Evolutionary conservation across 2,113 vertebrate genomes (phyloP), one percentile per base, ranked within the genome.

Genomic region (Xerus inauris): DNA sequence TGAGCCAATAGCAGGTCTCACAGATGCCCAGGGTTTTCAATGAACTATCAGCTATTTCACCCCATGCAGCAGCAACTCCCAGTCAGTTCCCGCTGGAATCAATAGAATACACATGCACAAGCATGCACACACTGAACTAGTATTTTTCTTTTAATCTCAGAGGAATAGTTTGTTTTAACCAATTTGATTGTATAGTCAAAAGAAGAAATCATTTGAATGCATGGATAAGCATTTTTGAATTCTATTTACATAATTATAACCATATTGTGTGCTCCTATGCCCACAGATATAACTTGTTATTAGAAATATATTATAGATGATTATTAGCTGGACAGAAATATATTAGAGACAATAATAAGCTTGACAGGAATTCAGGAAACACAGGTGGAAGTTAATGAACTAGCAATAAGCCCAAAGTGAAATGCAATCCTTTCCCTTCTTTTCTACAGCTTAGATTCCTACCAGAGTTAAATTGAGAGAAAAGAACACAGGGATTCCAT

Each of bases 11-110:
- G 47, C 8, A 77, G 22, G 19, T 77, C 1, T 76, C 8, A 47
- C 1, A 2, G 67, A 3, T 20, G 3, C 9, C 6, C 16, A 28
- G 9, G 10, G 0, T 71, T 67, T 45, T 40, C 26, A 14, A 2
- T 13, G 12, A 9, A 47, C 26, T 32, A 35, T 82, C 42, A 76
- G 13, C 22, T 10, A 38, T 75, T 64, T 76, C 30, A 51, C 32
- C 24, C 28, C 49, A 59, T 47, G 3, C 6, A 51, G 40, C 59
- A 81, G 19, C 0, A 69, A 6, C 26, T 90, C 72, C 10, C 24
- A 85, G 22, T n/a, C 30, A 45, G 59, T 81, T 13, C 24, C 88
- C 35, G 42, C 10, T 40, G 13, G 4, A 51, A 71, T 65, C 28
- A 22, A n/a, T 59, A 84, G 80, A 77, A 89, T 42, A 71, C 20